Base-by-base conservation (phyloP, 2,113 vertebrate species). In the Motacilla alba region DNA sequence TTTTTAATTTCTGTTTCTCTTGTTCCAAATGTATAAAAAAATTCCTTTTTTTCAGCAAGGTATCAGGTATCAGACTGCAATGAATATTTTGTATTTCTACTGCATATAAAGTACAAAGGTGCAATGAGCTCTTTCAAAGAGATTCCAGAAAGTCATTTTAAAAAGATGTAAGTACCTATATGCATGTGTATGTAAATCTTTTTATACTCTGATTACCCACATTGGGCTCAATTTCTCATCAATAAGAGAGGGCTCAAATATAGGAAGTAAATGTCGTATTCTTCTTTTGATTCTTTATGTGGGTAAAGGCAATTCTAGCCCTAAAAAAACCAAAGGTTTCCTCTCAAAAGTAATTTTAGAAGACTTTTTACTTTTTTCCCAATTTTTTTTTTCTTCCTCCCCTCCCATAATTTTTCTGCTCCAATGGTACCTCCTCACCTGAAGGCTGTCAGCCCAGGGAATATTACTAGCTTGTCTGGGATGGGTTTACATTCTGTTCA, bases 291-390 rank as follows among this genome's bases (percentile, higher is more conserved):
- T 44, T 80, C 7, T 72, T 67, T 50, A 3, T 52, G 14, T 30
- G 26, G 1, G 5, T 2, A 82, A 82, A 78, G 13, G 27, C 14
- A 84, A 19, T 20, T 89, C 23, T 55, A 64, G 4, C 18, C 21
- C 8, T 63, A 39, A 62, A 43, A 59, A 24, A 0, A 7, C 0
- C 2, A 47, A 15, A 70, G 7, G 20, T 23, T 85, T 4, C 5
- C 23, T 68, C 33, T 72, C 8, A 47, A 69, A 66, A 85, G 70
- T 10, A 31, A 46, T 37, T 43, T 49, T 1, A 30, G 17, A 35
- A 15, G 0, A 2, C 0, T 0, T 41, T 44, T 37, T 21, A 37
- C 7, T 11, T 19, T 75, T 50, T 39, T 11, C 30, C 13, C 37
- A 13, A 10, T 10, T 9, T 2, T 9, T 37, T 37, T 46, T 47